These are phyloP conservation scores for Echinarachnius parma DNA, from an alignment of 53 echinoderm and acorn worm species.

Conservation along the genomic window DNA sequence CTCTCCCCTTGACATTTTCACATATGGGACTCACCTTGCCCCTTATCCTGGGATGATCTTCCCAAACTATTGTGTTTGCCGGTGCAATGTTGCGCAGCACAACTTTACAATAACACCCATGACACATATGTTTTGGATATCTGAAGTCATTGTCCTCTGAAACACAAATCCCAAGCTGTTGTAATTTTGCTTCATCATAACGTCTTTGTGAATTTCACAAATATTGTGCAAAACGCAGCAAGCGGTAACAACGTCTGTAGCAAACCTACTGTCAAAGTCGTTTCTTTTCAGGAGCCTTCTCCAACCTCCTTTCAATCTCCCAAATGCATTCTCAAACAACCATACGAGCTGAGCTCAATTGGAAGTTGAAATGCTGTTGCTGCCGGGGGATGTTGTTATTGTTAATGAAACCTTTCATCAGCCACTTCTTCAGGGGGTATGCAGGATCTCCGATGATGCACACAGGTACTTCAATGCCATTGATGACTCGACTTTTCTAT, in stretches of 20 bases:
- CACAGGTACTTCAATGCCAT: slow-evolving; percentile 51
- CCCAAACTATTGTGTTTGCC: too few species aligned
- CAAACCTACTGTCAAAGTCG: slow-evolving; percentile 26
- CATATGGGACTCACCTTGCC: too few species aligned
- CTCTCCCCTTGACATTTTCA: too few species aligned
- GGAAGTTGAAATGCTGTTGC: slow-evolving; percentile 45
- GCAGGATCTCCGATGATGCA: slow-evolving; percentile 64
- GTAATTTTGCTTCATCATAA: too few species aligned
- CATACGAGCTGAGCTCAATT: slow-evolving; percentile 53
- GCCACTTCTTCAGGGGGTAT: slow-evolving; percentile 60
- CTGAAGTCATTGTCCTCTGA: too few species aligned
- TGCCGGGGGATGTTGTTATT: not conserved
- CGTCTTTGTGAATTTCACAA: slow-evolving; percentile 33
- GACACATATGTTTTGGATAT: too few species aligned
- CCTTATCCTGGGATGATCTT: too few species aligned
- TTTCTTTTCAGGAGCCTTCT: slow-evolving; percentile 48
- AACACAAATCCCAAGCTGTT: too few species aligned
- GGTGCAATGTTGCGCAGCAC: too few species aligned
- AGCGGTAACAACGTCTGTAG: slow-evolving; percentile 36
- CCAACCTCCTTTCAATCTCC: slow-evolving; percentile 71
- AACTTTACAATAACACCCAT: too few species aligned
- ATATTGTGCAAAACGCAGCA: slow-evolving; percentile 68
- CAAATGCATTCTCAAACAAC: slow-evolving; percentile 60
- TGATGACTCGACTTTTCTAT: slow-evolving; percentile 15
- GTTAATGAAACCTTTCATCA: slow-evolving; percentile 63